Percentiles rank a stretch among this genome's conserved stretches.
phyloP scores from a whole-genome alignment of 2,888 invertebrate genomes.

The Caenorhabditis angaria region DNA sequence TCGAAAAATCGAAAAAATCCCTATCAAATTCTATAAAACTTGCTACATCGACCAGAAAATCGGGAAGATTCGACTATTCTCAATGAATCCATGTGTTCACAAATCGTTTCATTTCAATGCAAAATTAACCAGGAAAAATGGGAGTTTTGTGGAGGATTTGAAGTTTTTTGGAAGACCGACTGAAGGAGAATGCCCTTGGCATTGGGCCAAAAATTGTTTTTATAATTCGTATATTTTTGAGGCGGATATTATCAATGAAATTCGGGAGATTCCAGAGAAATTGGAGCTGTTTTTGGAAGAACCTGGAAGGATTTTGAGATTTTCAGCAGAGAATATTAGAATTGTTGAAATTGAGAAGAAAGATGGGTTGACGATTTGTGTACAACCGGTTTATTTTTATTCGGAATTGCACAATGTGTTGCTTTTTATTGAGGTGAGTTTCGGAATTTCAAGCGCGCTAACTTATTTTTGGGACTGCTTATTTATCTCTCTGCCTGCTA shows the following conservation, averaged over 20 bases:
- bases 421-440: constrained; percentile 44
- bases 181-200: constrained; percentile 50
- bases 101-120: no score
- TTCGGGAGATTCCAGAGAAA: neutral
- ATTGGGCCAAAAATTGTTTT: constrained; percentile 43
- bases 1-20: no score
- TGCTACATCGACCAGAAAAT: no score
- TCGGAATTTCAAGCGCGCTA: no score
- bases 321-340: constrained; percentile 1
- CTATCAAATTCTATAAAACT: no score
- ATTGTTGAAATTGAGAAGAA: constrained; percentile 4
- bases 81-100: no score
- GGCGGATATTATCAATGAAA: neutral
- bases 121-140: no score
- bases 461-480: no score
- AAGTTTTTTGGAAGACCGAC: constrained; percentile 34
- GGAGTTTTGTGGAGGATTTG: no score
- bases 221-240: constrained; percentile 42
- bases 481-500: no score
- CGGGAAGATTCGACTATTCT: no score
- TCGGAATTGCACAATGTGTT: constrained; percentile 48
- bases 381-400: constrained; percentile 59
- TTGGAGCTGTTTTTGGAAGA: neutral
- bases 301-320: neutral
- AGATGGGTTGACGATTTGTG: constrained; percentile 48